A percentile compares a stretch with the other conserved stretches of the same genome.
These are phyloP conservation scores for Siphlonurus alternatus DNA, from an alignment of 2,888 invertebrate species.

Conservation along the genomic window DNA sequence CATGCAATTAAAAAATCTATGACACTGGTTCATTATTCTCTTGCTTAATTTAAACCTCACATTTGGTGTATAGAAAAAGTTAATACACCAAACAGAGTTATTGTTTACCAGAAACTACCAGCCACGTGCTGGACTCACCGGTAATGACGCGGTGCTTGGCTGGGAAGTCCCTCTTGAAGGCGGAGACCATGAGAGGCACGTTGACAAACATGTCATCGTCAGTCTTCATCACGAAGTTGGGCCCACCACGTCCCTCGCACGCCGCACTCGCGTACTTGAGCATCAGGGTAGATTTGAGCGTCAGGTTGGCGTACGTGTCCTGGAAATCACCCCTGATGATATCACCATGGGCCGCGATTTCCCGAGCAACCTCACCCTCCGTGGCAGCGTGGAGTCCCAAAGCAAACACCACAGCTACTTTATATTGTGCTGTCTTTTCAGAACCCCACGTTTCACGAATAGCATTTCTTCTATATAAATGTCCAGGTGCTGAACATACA, in stretches of 20 bases:
- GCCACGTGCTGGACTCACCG: too few relatives aligned
- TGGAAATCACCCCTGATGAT: background rate
- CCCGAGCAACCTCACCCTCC: background rate
- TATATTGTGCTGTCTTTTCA: background rate
- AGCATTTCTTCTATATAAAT: background rate
- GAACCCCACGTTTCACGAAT: slow-evolving; percentile 1
- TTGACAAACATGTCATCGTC: slow-evolving; percentile 1
- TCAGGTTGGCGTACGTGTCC: background rate
- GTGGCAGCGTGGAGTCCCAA: background rate
- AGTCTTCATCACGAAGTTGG: background rate
- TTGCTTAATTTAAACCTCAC: too few relatives aligned
- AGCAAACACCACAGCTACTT: background rate
- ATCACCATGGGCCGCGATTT: background rate
- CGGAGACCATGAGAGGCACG: background rate
- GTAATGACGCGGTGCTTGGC: background rate
- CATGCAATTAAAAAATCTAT: too few relatives aligned
- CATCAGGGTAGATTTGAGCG: background rate
- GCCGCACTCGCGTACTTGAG: background rate
- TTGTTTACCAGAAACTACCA: too few relatives aligned
- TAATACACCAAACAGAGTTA: too few relatives aligned
- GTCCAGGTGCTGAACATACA: background rate
- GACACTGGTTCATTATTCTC: too few relatives aligned
- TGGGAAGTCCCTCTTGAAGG: background rate
- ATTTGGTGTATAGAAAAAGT: too few relatives aligned
- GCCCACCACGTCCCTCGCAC: background rate